phyloP scores from a whole-genome alignment of 2,797 vertebrate species.

The Syngnathus acus region DNA sequence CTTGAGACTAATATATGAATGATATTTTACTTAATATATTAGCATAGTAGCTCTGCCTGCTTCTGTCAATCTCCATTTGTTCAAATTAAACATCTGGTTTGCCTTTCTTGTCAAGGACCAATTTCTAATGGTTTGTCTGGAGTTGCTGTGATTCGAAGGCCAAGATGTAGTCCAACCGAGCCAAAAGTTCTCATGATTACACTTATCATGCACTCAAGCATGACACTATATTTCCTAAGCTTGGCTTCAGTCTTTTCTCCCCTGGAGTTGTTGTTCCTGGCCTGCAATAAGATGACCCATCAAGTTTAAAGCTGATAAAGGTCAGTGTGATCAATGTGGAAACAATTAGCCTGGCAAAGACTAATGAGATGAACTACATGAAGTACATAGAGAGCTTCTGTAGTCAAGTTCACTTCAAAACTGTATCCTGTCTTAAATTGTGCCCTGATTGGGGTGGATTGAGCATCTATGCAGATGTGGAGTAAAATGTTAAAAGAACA shows the following conservation, averaged over 20 bases:
- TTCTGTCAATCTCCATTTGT: constrained; percentile 19
- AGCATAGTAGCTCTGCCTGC: background rate
- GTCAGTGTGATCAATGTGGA: constrained; percentile 25
- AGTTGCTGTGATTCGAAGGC: background rate
- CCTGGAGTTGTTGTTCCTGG: constrained; percentile 31
- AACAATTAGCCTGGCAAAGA: constrained; percentile 27
- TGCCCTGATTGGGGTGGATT: constrained; percentile 12
- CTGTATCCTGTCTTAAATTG: constrained; percentile 19
- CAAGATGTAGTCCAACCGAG: background rate
- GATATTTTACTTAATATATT: background rate
- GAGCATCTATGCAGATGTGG: constrained; percentile 8
- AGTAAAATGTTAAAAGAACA: constrained; percentile 20
- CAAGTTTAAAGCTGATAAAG: constrained; percentile 20
- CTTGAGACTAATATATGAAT: constrained; percentile 10
- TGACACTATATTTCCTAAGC: constrained; percentile 15
- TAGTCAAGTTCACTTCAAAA: constrained; percentile 10
- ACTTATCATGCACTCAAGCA: constrained; percentile 17
- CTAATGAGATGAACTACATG: background rate
- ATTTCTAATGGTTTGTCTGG: constrained; percentile 4
- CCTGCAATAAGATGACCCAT: constrained; percentile 7
- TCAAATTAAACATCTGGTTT: constrained; percentile 17
- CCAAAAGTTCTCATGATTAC: constrained; percentile 16
- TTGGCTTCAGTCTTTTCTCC: constrained; percentile 6
- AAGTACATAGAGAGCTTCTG: constrained; percentile 6
- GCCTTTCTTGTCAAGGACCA: constrained; percentile 9